Percentiles rank a stretch among this genome's conserved stretches.
phyloP scores from a whole-genome alignment of 1,140 invertebrate species.

The Diorhabda carinulata region DNA sequence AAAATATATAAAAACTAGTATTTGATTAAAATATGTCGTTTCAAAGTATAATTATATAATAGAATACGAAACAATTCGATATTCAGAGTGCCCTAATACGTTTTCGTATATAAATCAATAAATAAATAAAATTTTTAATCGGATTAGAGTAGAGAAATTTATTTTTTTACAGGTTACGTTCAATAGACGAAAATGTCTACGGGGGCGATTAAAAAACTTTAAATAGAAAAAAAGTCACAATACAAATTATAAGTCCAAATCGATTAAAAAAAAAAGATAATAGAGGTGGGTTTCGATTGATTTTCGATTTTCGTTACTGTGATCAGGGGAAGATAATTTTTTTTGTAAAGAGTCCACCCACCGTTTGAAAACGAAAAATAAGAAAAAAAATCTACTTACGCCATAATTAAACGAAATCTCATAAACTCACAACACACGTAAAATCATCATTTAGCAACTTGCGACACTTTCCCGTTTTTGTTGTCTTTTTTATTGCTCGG shows the following conservation, averaged over 20 bases:
- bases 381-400: neutral
- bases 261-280: neutral
- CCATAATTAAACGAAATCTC: neutral
- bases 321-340: neutral
- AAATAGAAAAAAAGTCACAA: no score
- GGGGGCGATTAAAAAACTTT: no score
- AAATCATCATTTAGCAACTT: constrained; percentile 7
- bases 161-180: no score
- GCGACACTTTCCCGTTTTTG: constrained; percentile 1
- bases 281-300: neutral
- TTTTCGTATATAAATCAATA: no score
- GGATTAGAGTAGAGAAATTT: no score
- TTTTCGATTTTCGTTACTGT: neutral
- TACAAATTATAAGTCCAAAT: neutral
- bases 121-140: no score
- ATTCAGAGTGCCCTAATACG: no score
- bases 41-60: no score
- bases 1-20: no score
- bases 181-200: no score
- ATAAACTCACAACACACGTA: neutral
- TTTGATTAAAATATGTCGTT: no score
- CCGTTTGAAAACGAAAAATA: neutral
- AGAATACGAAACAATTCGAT: no score
- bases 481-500: neutral
- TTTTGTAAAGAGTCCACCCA: neutral